Evolutionary conservation across 2,797 vertebrate genomes (phyloP).

Genomic region (Jordanella pulchra): DNA sequence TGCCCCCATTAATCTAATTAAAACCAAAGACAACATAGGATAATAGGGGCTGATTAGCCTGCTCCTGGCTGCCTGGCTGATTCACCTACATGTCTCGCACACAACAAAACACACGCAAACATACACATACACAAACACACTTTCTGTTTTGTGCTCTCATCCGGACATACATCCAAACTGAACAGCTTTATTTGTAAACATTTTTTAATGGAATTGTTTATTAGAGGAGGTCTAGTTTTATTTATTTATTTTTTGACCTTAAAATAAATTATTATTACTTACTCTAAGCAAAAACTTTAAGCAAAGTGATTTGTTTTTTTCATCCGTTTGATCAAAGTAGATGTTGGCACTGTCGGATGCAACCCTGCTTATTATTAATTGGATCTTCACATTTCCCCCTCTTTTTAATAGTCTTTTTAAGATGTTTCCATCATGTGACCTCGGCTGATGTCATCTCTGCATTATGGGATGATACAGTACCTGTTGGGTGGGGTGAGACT

Average conservation of each 20-base stretch:
- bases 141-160: conserved; percentile 7
- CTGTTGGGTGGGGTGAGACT: conserved; percentile 23
- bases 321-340: not conserved
- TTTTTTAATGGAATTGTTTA: conserved; percentile 8
- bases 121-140: conserved; percentile 20
- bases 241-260: no score
- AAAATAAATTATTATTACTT: no score
- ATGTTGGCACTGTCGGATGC: not conserved
- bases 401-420: not conserved
- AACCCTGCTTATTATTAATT: not conserved
- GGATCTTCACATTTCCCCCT: not conserved
- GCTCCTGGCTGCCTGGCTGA: conserved; percentile 53
- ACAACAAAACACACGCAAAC: conserved; percentile 1
- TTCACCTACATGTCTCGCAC: conserved; percentile 39
- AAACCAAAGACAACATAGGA: conserved; percentile 57
- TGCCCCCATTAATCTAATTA: conserved; percentile 73
- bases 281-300: not conserved
- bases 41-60: conserved; percentile 72
- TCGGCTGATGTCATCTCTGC: conserved; percentile 13
- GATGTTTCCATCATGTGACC: conserved; percentile 50
- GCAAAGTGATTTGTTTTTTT: not conserved
- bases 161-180: not conserved
- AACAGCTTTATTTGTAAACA: conserved; percentile 8
- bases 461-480: conserved; percentile 32
- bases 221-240: not conserved